Percentiles rank a stretch among this genome's conserved stretches.
phyloP scores from a whole-genome alignment of 2,888 invertebrate species.

The Theretra japonica region DNA sequence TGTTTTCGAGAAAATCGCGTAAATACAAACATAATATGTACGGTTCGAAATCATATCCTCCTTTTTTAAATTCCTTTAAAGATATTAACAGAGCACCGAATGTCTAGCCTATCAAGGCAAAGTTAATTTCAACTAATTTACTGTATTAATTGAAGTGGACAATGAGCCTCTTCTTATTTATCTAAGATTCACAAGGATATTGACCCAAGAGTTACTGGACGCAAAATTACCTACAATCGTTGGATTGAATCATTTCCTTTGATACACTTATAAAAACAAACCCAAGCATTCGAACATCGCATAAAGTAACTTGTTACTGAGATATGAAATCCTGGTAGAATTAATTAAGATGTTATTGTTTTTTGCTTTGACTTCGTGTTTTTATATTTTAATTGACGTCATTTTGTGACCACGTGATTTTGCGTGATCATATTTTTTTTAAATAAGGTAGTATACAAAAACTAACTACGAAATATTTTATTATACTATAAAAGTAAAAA shows the following conservation, averaged over 20 bases:
- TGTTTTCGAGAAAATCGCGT: too few relatives aligned
- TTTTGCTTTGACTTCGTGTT: neutral
- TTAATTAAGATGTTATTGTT: neutral
- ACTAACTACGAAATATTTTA: too few relatives aligned
- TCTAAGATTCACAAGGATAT: constrained; percentile 14
- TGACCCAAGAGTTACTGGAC: constrained; percentile 4
- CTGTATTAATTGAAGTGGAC: constrained; percentile 3
- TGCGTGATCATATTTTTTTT: too few relatives aligned
- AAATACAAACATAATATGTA: too few relatives aligned
- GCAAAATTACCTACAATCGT: constrained; percentile 4
- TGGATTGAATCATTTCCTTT: constrained; percentile 22
- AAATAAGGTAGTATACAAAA: too few relatives aligned
- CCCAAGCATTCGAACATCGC: neutral
- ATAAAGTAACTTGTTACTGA: neutral
- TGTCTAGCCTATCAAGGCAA: neutral
- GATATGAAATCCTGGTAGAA: neutral
- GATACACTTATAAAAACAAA: neutral
- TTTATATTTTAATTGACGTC: neutral
- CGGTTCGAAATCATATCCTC: too few relatives aligned
- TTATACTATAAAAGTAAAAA: too few relatives aligned
- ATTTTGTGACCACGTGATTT: neutral
- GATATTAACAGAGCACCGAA: too few relatives aligned
- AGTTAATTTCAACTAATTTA: constrained; percentile 22
- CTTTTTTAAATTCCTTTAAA: too few relatives aligned
- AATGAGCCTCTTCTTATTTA: constrained; percentile 19